Conservation (phyloP, 2,113 vertebrate genomes). For the Clarias macrocephalus region DNA sequence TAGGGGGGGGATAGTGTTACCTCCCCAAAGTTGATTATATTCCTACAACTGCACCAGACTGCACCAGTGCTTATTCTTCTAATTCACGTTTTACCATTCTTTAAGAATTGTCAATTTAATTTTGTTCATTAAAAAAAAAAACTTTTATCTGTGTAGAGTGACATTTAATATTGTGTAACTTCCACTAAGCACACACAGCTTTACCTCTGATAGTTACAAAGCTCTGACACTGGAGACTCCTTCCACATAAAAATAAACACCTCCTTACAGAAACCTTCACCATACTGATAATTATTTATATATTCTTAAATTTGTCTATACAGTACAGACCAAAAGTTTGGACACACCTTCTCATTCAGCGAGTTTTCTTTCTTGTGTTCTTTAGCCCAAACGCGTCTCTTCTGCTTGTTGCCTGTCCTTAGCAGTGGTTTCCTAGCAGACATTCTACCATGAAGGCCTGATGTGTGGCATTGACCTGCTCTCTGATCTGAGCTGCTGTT, state of each 20-base stretch:
- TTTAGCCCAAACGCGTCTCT: too few species aligned
- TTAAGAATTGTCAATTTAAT: not conserved
- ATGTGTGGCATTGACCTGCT: too few species aligned
- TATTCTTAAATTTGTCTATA: not conserved
- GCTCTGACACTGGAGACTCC: not conserved
- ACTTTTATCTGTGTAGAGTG: not conserved
- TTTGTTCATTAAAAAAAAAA: not conserved
- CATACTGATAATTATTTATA: not conserved
- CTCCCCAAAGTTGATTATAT: too few species aligned
- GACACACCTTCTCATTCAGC: too few species aligned
- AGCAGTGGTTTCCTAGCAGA: too few species aligned
- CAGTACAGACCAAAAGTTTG: too few species aligned
- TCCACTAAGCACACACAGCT: not conserved
- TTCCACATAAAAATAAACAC: not conserved
- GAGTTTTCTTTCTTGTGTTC: too few species aligned
- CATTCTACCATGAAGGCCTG: too few species aligned
- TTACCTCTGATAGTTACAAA: not conserved
- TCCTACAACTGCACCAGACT: not conserved
- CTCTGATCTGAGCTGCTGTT: too few species aligned
- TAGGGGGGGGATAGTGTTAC: too few species aligned
- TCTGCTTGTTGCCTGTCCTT: too few species aligned
- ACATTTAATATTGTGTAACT: not conserved
- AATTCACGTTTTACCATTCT: too few species aligned
- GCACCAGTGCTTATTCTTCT: not conserved
- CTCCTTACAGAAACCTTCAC: not conserved